Conservation (phyloP, 1,140 invertebrate genomes). For the Lordiphosa clarofinis region DNA sequence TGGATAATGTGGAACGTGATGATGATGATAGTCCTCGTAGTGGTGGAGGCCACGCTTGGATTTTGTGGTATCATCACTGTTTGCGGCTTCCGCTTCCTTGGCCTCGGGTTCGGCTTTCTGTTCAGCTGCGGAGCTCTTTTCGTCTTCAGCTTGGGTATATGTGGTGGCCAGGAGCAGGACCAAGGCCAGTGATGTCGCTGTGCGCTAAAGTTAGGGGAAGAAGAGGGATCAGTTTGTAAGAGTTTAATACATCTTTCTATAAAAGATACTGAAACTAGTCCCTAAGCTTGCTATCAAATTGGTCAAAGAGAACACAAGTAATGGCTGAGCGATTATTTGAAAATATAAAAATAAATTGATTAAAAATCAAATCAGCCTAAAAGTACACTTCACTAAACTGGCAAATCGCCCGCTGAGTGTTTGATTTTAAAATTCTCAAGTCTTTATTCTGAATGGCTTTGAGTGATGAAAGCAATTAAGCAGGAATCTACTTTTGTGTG, state of each 20-base stretch:
- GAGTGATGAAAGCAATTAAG: no score
- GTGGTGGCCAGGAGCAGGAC: constrained; percentile 79
- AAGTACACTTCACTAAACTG: no score
- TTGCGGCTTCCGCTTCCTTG: constrained; percentile 79
- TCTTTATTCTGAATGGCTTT: no score
- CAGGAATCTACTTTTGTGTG: no score
- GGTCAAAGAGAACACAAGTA: no score
- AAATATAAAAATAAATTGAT: no score
- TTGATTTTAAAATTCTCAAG: no score
- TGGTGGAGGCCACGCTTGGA: constrained; percentile 84
- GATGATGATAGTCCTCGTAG: constrained; percentile 80
- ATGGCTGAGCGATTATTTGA: no score
- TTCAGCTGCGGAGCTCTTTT: constrained; percentile 80
- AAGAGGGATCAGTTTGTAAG: background rate
- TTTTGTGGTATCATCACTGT: constrained; percentile 82
- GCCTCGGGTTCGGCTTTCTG: constrained; percentile 78
- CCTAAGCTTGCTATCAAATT: no score
- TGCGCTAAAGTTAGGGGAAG: constrained; percentile 49
- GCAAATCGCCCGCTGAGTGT: no score
- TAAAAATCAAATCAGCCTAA: no score
- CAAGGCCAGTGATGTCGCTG: constrained; percentile 80
- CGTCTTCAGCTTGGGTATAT: constrained; percentile 73
- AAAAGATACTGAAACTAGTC: background rate
- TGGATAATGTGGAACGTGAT: constrained; percentile 67
- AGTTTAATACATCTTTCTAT: background rate